A percentile compares a stretch with the other conserved stretches of the same genome.
Evolutionary conservation across 1,140 invertebrate species (phyloP).

Genomic region (Copidosoma floridanum): DNA sequence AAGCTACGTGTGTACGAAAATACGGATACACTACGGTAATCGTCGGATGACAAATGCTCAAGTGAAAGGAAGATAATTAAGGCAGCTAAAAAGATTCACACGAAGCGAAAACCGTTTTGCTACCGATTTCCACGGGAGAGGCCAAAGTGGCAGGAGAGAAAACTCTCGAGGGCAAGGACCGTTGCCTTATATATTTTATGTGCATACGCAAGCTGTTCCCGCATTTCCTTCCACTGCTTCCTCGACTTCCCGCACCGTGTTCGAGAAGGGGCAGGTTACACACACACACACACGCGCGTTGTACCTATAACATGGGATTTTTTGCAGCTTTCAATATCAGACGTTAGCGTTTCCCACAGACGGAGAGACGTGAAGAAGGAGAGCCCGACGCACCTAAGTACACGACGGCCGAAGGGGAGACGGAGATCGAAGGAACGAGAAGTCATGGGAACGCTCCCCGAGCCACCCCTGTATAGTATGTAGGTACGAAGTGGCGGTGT

Average conservation of each 20-base stretch:
- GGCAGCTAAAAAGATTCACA: no score
- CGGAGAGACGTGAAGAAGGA: constrained; percentile 36
- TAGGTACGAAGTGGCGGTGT: no score
- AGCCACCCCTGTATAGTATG: constrained; percentile 15
- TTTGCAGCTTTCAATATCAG: constrained; percentile 50
- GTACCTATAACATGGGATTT: constrained; percentile 32
- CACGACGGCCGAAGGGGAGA: constrained; percentile 25
- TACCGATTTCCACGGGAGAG: no score
- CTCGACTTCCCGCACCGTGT: not conserved
- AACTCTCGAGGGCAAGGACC: constrained; percentile 42
- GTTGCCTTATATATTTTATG: constrained; percentile 29
- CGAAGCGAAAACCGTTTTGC: no score
- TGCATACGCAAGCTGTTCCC: not conserved
- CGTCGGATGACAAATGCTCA: no score
- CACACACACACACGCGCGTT: not conserved
- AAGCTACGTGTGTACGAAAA: no score
- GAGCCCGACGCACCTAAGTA: not conserved
- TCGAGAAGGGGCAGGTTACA: constrained; percentile 25
- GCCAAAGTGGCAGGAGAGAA: no score
- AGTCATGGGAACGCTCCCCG: constrained; percentile 37
- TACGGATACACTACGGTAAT: no score
- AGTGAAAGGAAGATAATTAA: no score
- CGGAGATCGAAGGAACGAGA: constrained; percentile 18
- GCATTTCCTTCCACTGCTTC: constrained; percentile 40
- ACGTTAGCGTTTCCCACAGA: constrained; percentile 56